phyloP scores from a whole-genome alignment of 2,888 invertebrate genomes.

The Lathronympha strigana region DNA sequence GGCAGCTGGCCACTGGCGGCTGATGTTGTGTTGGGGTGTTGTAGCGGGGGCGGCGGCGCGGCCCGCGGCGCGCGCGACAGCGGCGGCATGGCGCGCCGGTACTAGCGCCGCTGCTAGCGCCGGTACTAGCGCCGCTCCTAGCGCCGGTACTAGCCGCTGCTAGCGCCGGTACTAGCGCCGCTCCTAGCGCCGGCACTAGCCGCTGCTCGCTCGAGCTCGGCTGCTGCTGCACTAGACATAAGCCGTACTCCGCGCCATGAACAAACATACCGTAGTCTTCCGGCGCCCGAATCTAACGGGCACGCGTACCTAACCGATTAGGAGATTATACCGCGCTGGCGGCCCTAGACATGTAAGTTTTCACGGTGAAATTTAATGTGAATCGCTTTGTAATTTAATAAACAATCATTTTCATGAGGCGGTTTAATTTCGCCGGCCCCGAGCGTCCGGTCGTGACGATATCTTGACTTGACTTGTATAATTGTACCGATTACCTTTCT shows the following conservation, averaged over 20 bases:
- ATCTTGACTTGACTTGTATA: slow-evolving; percentile 37
- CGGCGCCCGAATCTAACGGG: slow-evolving; percentile 30
- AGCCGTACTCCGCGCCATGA: slow-evolving; percentile 24
- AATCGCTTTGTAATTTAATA: slow-evolving; percentile 39
- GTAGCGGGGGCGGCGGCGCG: slow-evolving; percentile 12
- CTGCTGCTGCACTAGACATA: slow-evolving; percentile 50
- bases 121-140: slow-evolving; percentile 52
- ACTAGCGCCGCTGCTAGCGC: slow-evolving; percentile 50
- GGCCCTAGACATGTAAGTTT: slow-evolving; percentile 39
- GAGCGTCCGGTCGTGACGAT: background rate
- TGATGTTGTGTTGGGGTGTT: slow-evolving; percentile 52
- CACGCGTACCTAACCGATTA: slow-evolving; percentile 21
- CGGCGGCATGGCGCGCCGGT: slow-evolving; percentile 53
- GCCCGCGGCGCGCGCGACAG: slow-evolving; percentile 60
- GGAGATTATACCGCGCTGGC: slow-evolving; percentile 27
- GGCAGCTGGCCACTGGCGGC: background rate
- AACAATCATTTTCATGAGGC: slow-evolving; percentile 33
- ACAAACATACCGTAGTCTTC: slow-evolving; percentile 36
- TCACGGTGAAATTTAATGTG: slow-evolving; percentile 30
- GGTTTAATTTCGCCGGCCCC: slow-evolving; percentile 34
- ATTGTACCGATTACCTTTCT: slow-evolving; percentile 28
- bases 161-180: slow-evolving; percentile 59
- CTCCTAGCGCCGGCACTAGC: slow-evolving; percentile 66
- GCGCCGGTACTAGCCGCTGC: too few species aligned
- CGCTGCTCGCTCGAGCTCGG: too few species aligned